phyloP scores from a whole-genome alignment of 2,888 invertebrate species.

The Melieria picta region DNA sequence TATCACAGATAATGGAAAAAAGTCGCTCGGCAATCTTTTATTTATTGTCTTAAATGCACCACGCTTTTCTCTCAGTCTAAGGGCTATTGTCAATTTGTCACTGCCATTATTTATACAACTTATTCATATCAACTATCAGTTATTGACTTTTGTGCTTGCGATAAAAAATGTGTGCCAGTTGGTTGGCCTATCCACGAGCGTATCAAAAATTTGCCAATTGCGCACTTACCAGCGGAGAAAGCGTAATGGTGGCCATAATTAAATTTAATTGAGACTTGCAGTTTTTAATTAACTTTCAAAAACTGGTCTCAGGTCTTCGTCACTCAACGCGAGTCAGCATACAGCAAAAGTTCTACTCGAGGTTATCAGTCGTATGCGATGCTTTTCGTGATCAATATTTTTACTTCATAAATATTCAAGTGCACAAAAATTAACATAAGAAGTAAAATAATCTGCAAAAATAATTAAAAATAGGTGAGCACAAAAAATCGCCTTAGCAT shows the following conservation, averaged over 20 bases:
- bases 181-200: neutral
- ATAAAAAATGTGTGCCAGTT: neutral
- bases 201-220: neutral
- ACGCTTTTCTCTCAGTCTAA: too few relatives aligned
- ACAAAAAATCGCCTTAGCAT: too few relatives aligned
- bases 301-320: neutral
- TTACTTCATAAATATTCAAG: neutral
- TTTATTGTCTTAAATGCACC: too few relatives aligned
- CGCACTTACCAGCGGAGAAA: constrained; percentile 29
- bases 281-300: neutral
- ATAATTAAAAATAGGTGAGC: too few relatives aligned
- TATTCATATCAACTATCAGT: too few relatives aligned
- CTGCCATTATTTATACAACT: too few relatives aligned
- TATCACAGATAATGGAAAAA: too few relatives aligned
- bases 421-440: constrained; percentile 5
- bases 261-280: constrained; percentile 4
- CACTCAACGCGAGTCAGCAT: neutral
- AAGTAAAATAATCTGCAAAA: neutral
- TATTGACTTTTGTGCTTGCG: neutral
- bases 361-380: constrained; percentile 21
- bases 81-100: too few relatives aligned
- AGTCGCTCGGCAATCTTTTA: too few relatives aligned
- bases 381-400: neutral
- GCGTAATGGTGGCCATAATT: constrained; percentile 20
- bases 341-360: neutral